Conservation (phyloP, 2,888 invertebrate genomes). For the Morinoia aosen region DNA sequence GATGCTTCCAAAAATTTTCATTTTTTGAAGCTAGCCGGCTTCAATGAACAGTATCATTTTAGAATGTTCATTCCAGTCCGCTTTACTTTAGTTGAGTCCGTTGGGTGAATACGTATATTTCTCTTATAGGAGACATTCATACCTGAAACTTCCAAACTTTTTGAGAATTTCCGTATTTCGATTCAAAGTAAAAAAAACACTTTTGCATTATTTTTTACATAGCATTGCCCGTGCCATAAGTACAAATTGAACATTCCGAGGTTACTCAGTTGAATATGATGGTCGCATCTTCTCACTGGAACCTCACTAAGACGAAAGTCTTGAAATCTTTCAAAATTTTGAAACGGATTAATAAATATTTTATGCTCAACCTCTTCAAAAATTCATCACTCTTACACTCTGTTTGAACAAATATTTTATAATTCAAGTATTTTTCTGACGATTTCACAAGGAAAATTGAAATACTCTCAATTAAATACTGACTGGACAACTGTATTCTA, state of each 20-base stretch:
- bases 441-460: background rate
- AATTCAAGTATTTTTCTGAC: background rate
- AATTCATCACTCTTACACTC: background rate
- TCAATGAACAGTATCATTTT: background rate
- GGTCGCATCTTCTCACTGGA: background rate
- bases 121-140: background rate
- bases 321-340: background rate
- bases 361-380: background rate
- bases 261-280: background rate
- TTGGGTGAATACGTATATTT: background rate
- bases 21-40: background rate
- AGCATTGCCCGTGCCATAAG: background rate
- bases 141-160: background rate
- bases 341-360: background rate
- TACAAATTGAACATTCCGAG: background rate
- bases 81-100: background rate
- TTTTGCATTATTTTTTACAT: too few species aligned
- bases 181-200: background rate
- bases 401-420: too few species aligned
- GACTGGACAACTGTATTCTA: background rate
- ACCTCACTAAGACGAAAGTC: background rate
- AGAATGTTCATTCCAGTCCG: background rate
- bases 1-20: background rate
- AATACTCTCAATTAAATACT: background rate
- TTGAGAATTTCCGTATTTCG: background rate